phyloP scores from a whole-genome alignment of 1,140 invertebrate genomes.

The Halictus rubicundus region DNA sequence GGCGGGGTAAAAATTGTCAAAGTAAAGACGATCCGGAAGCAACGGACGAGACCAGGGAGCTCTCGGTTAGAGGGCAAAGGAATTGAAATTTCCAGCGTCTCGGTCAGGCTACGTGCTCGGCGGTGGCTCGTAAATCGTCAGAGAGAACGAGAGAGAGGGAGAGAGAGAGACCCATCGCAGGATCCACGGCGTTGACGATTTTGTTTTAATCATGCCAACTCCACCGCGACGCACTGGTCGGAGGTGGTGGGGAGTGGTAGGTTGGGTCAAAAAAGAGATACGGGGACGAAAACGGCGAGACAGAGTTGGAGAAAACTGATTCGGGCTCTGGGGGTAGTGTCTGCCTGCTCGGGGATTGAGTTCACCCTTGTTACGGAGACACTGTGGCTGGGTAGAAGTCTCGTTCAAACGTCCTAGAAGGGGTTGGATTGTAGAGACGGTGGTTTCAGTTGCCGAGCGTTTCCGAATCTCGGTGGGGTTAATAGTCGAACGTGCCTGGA shows the following conservation, averaged over 20 bases:
- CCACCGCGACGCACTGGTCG: background rate
- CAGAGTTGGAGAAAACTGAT: constrained; percentile 21
- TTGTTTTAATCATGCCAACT: constrained; percentile 61
- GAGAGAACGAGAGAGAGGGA: background rate
- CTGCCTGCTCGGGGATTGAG: constrained; percentile 52
- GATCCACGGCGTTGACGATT: constrained; percentile 44
- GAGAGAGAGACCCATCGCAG: constrained; percentile 1
- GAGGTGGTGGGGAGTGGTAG: too few relatives aligned
- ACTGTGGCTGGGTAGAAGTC: constrained; percentile 42
- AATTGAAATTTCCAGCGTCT: constrained; percentile 10
- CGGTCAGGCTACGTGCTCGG: constrained; percentile 3
- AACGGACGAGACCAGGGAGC: background rate
- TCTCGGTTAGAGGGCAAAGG: background rate
- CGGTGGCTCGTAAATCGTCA: constrained; percentile 37
- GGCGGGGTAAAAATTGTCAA: background rate
- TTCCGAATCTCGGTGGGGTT: constrained; percentile 69
- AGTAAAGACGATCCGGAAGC: background rate
- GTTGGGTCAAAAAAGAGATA: constrained; percentile 8
- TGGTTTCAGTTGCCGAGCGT: constrained; percentile 61
- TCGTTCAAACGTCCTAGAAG: constrained; percentile 57
- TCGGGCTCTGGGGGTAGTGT: constrained; percentile 15
- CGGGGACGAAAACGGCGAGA: constrained; percentile 2
- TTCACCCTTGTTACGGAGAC: constrained; percentile 60
- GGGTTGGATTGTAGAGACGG: constrained; percentile 54
- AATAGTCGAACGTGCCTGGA: constrained; percentile 71